Base-by-base conservation (phyloP, 2,797 vertebrate species). In the Malacoctenus gilli region DNA sequence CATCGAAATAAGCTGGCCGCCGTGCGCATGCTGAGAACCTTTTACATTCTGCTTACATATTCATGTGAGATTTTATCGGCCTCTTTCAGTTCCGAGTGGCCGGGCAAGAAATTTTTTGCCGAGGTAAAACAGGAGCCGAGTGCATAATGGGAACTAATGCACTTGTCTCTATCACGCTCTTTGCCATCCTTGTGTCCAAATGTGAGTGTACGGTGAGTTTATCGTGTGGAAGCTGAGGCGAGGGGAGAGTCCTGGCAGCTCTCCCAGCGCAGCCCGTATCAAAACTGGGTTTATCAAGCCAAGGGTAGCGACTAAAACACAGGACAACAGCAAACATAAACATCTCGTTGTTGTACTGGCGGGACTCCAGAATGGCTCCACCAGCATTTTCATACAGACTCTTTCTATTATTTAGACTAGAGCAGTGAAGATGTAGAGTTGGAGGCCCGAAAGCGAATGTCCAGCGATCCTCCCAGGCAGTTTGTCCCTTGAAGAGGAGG, bases 241-340 rank as follows among this genome's bases (percentile, higher is more conserved):
- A 40, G 40, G 14, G 48, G 39, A 47, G 15, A 47, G 39, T 35
- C 12, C 59, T 64, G 66, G 52, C 71, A 61, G 40, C 22, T 28
- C 13, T 77, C 40, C 50, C 51, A 50, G 71, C 43, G 36, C 4
- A 42, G 28, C 36, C 34, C 41, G 38, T 34, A 39, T 49, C 2
- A 56, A 40, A 47, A 44, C 25, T 48, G n/a, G 66, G 38, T 62
- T 68, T 19, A 40, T 60, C 53, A 31, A 43, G 37, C 9, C 36
- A 20, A 9, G 15, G 40, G 46, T 30, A 21, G 18, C 30, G 30
- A 30, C 21, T 47, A 30, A 8, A 41, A n/a, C n/a, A n/a, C n/a
- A 21, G 28, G 32, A 52, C 35, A 46, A 19, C 38, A 32, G 30
- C 49, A 9, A 44, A 63, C 13, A 46, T 38, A 11, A 55, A 41